Conservation (phyloP, 2,888 invertebrate species). For the Orthonychiurus folsomi region DNA sequence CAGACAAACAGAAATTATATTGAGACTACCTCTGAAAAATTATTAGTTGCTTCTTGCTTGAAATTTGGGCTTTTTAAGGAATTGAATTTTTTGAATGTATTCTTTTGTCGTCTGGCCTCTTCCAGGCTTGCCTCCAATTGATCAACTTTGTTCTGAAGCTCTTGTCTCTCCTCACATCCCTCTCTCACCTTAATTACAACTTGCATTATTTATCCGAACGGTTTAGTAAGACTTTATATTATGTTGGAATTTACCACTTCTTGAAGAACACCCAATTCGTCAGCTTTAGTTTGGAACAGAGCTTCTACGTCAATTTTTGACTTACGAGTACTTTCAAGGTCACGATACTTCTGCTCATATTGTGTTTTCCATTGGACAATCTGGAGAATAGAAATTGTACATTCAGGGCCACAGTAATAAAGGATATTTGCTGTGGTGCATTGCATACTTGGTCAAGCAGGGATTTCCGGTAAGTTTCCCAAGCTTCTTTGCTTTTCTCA, state of each 20-base stretch:
- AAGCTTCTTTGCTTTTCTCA: conserved; percentile 13
- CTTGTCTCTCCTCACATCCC: conserved; percentile 23
- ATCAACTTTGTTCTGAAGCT: conserved; percentile 14
- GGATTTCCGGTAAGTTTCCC: conserved; percentile 12
- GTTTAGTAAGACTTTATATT: neutral
- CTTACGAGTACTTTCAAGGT: conserved; percentile 10
- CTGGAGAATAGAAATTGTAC: neutral
- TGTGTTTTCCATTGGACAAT: conserved; percentile 15
- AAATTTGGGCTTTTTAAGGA: no score
- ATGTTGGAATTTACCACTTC: conserved; percentile 15
- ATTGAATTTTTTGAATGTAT: neutral
- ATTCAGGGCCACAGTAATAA: neutral
- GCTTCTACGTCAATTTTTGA: conserved; percentile 22
- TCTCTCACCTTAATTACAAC: conserved; percentile 14
- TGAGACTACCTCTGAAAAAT: no score
- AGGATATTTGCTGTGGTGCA: neutral
- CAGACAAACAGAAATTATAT: no score
- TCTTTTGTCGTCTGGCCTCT: conserved; percentile 9
- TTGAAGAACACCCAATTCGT: conserved; percentile 20
- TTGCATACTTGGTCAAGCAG: conserved; percentile 11
- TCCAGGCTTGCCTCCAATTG: conserved; percentile 20
- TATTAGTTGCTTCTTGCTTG: no score
- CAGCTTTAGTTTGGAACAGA: conserved; percentile 20
- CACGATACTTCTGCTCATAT: conserved; percentile 13
- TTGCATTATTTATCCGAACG: no score